A percentile compares a stretch with the other conserved stretches of the same genome.
Conservation (phyloP, 2,888 invertebrate species). For the Neoaliturus tenellus region DNA sequence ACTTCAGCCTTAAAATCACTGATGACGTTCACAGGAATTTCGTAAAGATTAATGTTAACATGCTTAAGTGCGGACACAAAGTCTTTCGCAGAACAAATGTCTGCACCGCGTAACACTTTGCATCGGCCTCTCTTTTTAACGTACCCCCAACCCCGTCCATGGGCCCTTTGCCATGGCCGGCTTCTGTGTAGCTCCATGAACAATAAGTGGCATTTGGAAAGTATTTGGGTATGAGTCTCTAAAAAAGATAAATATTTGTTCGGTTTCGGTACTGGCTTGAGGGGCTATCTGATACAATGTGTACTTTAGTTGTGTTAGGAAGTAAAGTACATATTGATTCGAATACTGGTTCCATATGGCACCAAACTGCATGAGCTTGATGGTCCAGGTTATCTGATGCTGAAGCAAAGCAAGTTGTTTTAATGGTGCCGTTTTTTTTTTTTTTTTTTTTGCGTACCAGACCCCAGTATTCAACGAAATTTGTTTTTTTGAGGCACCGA, state of each 20-base stretch:
- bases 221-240: background rate
- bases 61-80: background rate
- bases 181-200: slow-evolving; percentile 9
- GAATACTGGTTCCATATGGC: background rate
- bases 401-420: slow-evolving; percentile 6
- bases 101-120: background rate
- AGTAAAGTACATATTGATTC: background rate
- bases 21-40: no score
- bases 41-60: no score
- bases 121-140: slow-evolving; percentile 21
- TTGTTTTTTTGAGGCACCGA: slow-evolving; percentile 27
- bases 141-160: slow-evolving; percentile 20
- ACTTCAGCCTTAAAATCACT: no score
- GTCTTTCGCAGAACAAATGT: background rate
- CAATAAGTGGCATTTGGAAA: slow-evolving; percentile 1
- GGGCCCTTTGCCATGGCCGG: slow-evolving; percentile 38
- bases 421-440: background rate
- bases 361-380: slow-evolving; percentile 20
- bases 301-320: background rate
- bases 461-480: slow-evolving; percentile 10
- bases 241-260: background rate
- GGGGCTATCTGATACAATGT: slow-evolving; percentile 13
- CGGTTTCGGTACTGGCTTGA: slow-evolving; percentile 27
- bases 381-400: background rate
- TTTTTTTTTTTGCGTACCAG: background rate